These are phyloP conservation scores for Dasypolia templi DNA, from an alignment of 2,888 invertebrate genomes.

Conservation along the genomic window DNA sequence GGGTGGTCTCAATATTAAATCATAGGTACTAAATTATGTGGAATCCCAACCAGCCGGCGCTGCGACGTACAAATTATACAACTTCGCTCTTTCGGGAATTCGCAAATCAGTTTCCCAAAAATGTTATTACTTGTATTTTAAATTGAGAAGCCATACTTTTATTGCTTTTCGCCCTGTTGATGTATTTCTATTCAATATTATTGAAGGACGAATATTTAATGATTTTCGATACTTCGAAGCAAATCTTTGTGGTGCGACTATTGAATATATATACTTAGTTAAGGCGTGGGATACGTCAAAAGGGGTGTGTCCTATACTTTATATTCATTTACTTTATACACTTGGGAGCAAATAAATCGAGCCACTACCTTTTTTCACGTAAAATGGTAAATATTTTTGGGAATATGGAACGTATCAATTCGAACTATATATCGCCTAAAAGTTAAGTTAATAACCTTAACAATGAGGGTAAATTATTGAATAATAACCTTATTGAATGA, in stretches of 20 bases:
- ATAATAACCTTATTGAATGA: too few relatives aligned
- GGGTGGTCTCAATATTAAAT: constrained; percentile 2
- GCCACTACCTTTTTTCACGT: too few relatives aligned
- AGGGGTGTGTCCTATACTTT: too few relatives aligned
- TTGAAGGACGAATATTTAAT: neutral
- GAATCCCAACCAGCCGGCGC: neutral
- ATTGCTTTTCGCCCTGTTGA: neutral
- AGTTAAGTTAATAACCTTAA: too few relatives aligned
- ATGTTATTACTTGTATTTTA: neutral
- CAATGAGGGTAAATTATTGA: too few relatives aligned
- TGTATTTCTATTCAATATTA: neutral
- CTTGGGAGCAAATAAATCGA: too few relatives aligned
- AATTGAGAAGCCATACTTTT: neutral
- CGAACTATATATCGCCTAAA: too few relatives aligned
- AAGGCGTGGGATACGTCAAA: too few relatives aligned
- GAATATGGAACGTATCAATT: too few relatives aligned
- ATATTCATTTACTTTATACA: too few relatives aligned
- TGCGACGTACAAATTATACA: constrained; percentile 2
- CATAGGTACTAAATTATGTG: constrained; percentile 1
- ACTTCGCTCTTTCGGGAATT: constrained; percentile 1
- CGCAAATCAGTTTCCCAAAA: constrained; percentile 2
- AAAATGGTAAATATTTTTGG: too few relatives aligned
- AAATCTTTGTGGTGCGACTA: neutral
- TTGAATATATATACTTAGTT: too few relatives aligned
- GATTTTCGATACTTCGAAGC: neutral